Conservation (phyloP, 2,888 invertebrate genomes). For the Seira musarum region DNA sequence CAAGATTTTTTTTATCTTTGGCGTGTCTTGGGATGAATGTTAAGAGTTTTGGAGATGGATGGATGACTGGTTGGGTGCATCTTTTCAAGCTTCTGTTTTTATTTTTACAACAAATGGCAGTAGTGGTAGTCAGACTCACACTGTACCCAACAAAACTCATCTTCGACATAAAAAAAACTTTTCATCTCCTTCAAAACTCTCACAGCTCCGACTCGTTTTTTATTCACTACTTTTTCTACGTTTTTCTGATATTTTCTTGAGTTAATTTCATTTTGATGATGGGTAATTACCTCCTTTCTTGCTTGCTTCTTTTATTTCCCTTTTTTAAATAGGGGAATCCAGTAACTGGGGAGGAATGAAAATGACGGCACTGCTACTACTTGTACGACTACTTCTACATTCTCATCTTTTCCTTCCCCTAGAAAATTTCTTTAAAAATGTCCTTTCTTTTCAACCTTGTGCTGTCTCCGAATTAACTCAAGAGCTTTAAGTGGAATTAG, state of each 20-base stretch:
- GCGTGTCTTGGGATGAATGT: neutral
- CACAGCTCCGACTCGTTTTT: neutral
- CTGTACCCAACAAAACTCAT: slow-evolving; percentile 8
- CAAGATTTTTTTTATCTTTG: neutral
- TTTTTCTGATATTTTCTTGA: slow-evolving; percentile 41
- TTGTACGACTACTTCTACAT: too few species aligned
- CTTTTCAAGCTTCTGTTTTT: slow-evolving; percentile 22
- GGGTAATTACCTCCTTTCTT: slow-evolving; percentile 55
- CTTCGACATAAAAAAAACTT: too few species aligned
- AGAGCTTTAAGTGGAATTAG: too few species aligned
- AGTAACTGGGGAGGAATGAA: neutral
- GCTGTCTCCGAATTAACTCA: neutral
- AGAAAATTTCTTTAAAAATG: neutral
- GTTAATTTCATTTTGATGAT: slow-evolving; percentile 61
- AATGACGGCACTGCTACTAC: slow-evolving; percentile 27
- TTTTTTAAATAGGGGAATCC: slow-evolving; percentile 1
- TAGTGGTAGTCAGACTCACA: neutral
- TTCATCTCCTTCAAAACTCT: slow-evolving; percentile 23
- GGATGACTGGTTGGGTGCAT: slow-evolving; percentile 31
- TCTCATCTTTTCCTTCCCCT: neutral
- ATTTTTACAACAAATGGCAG: neutral
- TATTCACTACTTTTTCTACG: slow-evolving; percentile 1
- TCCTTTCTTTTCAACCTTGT: neutral
- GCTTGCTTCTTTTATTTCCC: slow-evolving; percentile 22
- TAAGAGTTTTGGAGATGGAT: slow-evolving; percentile 4